Conservation (phyloP, 1,140 invertebrate genomes). For the Drosophila erecta region DNA sequence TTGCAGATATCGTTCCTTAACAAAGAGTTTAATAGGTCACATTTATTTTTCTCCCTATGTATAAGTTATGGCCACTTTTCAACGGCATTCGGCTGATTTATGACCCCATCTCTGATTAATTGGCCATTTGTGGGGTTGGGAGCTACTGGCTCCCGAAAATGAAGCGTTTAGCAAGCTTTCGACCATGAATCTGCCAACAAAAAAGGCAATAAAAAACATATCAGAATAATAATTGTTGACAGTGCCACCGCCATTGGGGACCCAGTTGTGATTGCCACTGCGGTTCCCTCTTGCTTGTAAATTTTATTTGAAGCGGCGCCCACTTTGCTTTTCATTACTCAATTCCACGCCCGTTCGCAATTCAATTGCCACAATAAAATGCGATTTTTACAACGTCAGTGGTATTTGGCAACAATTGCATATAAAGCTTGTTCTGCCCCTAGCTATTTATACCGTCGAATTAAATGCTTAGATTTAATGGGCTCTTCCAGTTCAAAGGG, state of each 20-base stretch:
- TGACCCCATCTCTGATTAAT: constrained; percentile 64
- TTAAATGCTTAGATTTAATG: constrained; percentile 63
- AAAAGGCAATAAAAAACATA: constrained; percentile 62
- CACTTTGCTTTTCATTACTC: constrained; percentile 66
- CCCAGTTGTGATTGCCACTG: constrained; percentile 36
- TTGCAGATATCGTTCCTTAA: too few relatives aligned
- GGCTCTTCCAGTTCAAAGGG: background rate
- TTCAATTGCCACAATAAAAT: constrained; percentile 81
- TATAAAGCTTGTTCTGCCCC: constrained; percentile 44
- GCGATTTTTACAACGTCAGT: constrained; percentile 70
- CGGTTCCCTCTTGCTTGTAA: constrained; percentile 15
- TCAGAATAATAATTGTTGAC: constrained; percentile 77
- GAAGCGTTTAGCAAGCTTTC: constrained; percentile 21
- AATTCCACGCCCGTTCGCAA: constrained; percentile 80
- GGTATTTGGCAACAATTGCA: constrained; percentile 58
- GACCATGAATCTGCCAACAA: constrained; percentile 29
- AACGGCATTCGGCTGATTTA: constrained; percentile 61
- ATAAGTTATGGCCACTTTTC: constrained; percentile 6
- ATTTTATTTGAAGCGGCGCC: constrained; percentile 34
- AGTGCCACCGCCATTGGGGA: constrained; percentile 43
- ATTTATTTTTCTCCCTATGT: background rate
- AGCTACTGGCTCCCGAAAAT: constrained; percentile 1
- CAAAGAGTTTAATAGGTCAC: too few relatives aligned
- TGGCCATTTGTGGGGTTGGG: constrained; percentile 29
- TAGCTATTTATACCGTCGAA: constrained; percentile 40